phyloP scores from a whole-genome alignment of 2,888 invertebrate genomes.

The Troides aeacus region DNA sequence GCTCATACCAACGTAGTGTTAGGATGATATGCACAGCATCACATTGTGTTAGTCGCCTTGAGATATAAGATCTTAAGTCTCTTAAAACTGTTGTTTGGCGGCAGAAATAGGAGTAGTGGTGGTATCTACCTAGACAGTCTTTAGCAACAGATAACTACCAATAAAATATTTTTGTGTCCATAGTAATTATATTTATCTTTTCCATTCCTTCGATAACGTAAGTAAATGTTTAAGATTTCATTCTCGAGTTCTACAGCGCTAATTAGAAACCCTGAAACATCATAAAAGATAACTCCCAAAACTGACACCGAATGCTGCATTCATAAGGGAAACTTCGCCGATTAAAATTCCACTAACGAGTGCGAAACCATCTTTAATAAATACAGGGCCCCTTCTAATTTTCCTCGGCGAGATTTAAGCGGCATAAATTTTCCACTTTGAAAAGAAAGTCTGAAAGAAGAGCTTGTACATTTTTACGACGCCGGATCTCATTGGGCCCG shows the following conservation, averaged over 20 bases:
- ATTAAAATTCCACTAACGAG: constrained; percentile 79
- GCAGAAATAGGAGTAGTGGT: too few relatives aligned
- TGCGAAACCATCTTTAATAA: constrained; percentile 74
- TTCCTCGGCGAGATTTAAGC: constrained; percentile 76
- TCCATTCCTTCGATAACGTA: constrained; percentile 18
- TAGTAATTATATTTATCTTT: too few relatives aligned
- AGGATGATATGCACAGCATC: too few relatives aligned
- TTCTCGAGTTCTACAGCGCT: constrained; percentile 65
- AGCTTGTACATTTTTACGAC: constrained; percentile 78
- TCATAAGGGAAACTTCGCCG: constrained; percentile 74
- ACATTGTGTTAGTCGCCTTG: too few relatives aligned
- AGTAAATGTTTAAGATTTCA: constrained; percentile 62
- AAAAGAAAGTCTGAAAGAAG: constrained; percentile 79
- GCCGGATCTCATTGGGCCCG: constrained; percentile 74
- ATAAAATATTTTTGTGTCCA: too few relatives aligned
- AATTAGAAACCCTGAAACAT: constrained; percentile 71
- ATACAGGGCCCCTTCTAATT: constrained; percentile 74
- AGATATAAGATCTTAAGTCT: too few relatives aligned
- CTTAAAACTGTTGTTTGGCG: too few relatives aligned
- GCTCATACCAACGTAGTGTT: too few relatives aligned
- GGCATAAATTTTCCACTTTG: constrained; percentile 74
- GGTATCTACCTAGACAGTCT: too few relatives aligned
- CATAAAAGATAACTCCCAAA: constrained; percentile 75
- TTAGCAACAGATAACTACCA: too few relatives aligned
- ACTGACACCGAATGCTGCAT: constrained; percentile 67